Base-by-base conservation (phyloP, 1,140 invertebrate species). In the Pinna nobilis region DNA sequence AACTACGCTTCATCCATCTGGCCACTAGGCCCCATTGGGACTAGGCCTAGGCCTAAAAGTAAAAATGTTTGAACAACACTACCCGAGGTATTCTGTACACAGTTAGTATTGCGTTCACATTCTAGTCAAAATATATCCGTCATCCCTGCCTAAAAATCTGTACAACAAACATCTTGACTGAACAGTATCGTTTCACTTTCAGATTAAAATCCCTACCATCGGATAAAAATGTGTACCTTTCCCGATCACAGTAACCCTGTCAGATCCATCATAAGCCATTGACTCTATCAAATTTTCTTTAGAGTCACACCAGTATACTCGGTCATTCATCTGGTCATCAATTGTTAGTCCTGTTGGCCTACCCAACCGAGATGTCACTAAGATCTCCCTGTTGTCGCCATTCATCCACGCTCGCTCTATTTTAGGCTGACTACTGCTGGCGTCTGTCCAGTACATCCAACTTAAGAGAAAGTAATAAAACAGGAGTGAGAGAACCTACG, bases 291-390 rank as follows among this genome's bases (percentile, higher is more conserved):
- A 94, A 78, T 98, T 97, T 4, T 97, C 88, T 86, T 99, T 99
- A 0, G 94, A 94, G 87, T 99, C 98, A 0, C 94, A 95, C 97
- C 97, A 99, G 87, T 96, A 99, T 1, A 99, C 90, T 0, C 94
- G 91, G 68, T 95, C 93, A 92, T 95, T 95, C 0, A 94, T 92
- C 69, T 82, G 83, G 80, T 94, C 95, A 86, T 99, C 98, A 30
- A 99, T 94, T 0, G 95, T 92, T 0, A 99, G 83, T 0, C 96
- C 96, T 1, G 95, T 93, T 0, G 97, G 97, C 82, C 94, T 93
- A 9, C 94, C 92, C 6, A 99, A 92, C 72, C 91, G 90, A 44
- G 94, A 94, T 0, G 92, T 93, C 1, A 98, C 93, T 2, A 99
- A 83, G 0, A 94, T 92, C 72, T 93, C 91, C 5, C 96, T 91